Evolutionary conservation across 2,797 vertebrate species (phyloP), one percentile per base, ranked within the genome.

Genomic region (Limosa lapponica): DNA sequence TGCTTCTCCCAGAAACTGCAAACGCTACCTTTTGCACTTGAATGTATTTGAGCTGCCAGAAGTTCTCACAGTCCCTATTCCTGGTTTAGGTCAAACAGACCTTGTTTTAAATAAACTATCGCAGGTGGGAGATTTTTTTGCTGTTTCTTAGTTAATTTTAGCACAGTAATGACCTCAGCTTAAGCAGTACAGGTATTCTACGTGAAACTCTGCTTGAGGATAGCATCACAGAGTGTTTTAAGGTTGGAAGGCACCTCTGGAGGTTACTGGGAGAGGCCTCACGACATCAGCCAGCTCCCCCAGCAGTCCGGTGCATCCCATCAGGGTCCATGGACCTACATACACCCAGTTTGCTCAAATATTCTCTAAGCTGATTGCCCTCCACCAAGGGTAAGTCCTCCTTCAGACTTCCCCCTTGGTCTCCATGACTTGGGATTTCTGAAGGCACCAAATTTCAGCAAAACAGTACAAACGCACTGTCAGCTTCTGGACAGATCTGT

Each of bases 241-340:
- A 46, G 43, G 19, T 20, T 64, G 23, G 36, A 64, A 64, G 44
- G 44, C 17, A 30, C 20, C 37, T 59, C 39, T 41, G 15, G 13
- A 52, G 6, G 10, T 7, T 79, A 16, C 37, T 2, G 13, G 57
- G 28, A 57, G 11, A 18, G 17, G 37, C 20, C 44, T 46, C 0
- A 12, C 37, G 11, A 32, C 49, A 83, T 37, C 57, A 18, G 49
- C 7, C 37, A 64, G 36, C 51, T 70, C 11, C 28, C 8, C 25
- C 18, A 19, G 30, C 28, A 52, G 62, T 16, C 6, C 8, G 14
- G 28, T 15, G 30, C 37, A 71, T 13, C 44, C 28, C 37, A 13
- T 18, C 34, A 41, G 34, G 34, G 30, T 19, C 39, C 16, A 22
- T 2, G 20, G 30, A n/a, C 23, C 64, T 27, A 24, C 0, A 6